Conservation (phyloP, 2,797 vertebrate genomes). For the Acestrorhynchus altus region DNA sequence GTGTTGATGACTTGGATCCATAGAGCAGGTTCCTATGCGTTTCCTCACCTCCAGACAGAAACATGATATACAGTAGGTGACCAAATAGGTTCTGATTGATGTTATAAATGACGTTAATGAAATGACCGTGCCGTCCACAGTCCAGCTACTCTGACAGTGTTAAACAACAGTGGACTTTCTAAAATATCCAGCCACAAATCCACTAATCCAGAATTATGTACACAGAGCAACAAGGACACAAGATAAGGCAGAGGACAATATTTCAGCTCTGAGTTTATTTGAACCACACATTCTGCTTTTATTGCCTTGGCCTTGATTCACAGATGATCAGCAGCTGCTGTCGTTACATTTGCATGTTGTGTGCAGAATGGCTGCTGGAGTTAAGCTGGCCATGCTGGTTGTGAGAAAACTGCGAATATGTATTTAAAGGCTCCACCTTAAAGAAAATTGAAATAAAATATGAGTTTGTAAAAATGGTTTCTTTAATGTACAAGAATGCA, state of each 20-base stretch:
- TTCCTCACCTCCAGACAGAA: neutral
- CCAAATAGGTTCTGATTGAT: neutral
- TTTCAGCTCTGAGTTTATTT: neutral
- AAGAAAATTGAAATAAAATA: too few species aligned
- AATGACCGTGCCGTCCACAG: neutral
- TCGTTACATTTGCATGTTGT: neutral
- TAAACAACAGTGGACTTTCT: neutral
- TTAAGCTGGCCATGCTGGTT: neutral
- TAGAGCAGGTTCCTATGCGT: neutral
- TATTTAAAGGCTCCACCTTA: too few species aligned
- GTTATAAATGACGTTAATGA: neutral
- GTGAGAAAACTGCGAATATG: too few species aligned
- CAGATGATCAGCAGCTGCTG: constrained; percentile 67
- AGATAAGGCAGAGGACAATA: neutral
- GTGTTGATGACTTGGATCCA: neutral
- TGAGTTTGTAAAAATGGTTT: too few species aligned
- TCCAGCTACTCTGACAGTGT: neutral
- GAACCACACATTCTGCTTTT: constrained; percentile 66
- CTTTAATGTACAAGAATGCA: too few species aligned
- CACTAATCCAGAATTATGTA: neutral
- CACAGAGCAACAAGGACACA: neutral
- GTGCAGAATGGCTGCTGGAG: neutral
- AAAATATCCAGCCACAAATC: neutral
- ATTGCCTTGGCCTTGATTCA: constrained; percentile 64
- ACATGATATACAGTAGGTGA: neutral